A percentile compares a stretch with the other conserved stretches of the same genome.
Evolutionary conservation across 2,888 invertebrate genomes (phyloP).

Genomic region (Neoascia interrupta): DNA sequence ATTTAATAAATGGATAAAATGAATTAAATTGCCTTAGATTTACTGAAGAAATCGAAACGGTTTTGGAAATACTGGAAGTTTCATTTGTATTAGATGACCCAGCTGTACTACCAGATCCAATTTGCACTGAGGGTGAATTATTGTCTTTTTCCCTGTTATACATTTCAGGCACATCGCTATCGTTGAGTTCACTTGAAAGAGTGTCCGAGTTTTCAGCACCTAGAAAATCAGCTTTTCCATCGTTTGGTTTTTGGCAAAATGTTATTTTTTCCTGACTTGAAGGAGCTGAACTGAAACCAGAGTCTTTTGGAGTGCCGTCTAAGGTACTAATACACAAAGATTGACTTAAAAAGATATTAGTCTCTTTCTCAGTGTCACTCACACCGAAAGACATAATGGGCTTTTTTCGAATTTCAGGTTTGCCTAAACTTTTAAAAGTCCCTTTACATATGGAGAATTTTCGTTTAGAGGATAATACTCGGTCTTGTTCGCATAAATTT

Average conservation of each 20-base stretch:
- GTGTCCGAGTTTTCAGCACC: constrained; percentile 50
- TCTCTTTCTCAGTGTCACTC: constrained; percentile 55
- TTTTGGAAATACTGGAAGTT: too few relatives aligned
- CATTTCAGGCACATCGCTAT: constrained; percentile 52
- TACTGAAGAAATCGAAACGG: background rate
- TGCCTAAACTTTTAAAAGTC: background rate
- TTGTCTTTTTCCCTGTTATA: constrained; percentile 14
- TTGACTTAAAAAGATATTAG: constrained; percentile 59
- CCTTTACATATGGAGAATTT: constrained; percentile 9
- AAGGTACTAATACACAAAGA: constrained; percentile 12
- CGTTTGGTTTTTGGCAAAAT: constrained; percentile 37
- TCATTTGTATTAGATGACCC: constrained; percentile 16
- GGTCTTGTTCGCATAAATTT: too few relatives aligned
- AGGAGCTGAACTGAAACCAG: constrained; percentile 71
- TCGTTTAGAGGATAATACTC: too few relatives aligned
- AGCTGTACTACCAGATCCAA: constrained; percentile 44
- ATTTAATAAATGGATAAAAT: background rate
- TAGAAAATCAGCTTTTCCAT: constrained; percentile 41
- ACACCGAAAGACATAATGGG: too few relatives aligned
- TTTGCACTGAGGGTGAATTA: constrained; percentile 33
- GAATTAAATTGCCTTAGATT: background rate
- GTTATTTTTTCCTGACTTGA: constrained; percentile 71
- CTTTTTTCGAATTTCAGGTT: background rate
- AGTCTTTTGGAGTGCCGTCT: constrained; percentile 70
- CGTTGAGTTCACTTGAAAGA: constrained; percentile 55